Base-by-base conservation (phyloP, 2,888 invertebrate species). In the Emmelina monodactyla region DNA sequence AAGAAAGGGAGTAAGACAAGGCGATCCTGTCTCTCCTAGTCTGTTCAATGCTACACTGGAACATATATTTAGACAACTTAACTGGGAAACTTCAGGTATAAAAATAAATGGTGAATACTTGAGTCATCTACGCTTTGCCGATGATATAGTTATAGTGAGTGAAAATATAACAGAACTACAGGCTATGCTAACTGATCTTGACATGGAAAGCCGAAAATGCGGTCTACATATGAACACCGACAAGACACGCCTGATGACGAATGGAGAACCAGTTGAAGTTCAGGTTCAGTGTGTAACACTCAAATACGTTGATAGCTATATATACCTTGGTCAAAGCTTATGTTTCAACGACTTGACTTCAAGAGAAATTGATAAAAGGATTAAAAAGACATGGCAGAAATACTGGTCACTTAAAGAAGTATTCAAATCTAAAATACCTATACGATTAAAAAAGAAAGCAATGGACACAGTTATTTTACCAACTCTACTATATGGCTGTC, bases 1-100 rank as follows among this genome's bases (percentile, higher is more conserved):
- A 16, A n/a, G 32, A 14, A 36, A 10, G 37, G 37, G 34, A 16
- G 42, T 38, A 4, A 33, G 36, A 14, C 40, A 41, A 34, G 38
- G 36, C 9, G 37, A 36, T 16, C 34, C 38, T 4, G 14, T 42
- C 3, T 42, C 42, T 9, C 39, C 34, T 12, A 39, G 37, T 13
- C 12, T 39, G 2, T 42, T 42, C 22, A 32, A 31, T 16, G 37
- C 39, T 11, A 22, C 34, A n/a, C 19, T 37, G 10, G 38, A 41
- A 33, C n/a, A 33, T 19, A 32, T 31, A 15, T 39, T 41, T 22
- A 37, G 32, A 31, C 10, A 15, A 14, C 14, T 39, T 11, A 33
- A 42, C 22, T 42, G 39, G 37, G 31, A 36, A 15, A 33, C 9
- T 4, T 35, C 35, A 10, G 42, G 33, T 4, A 22, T 37, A 22